A percentile compares a stretch with the other conserved stretches of the same genome.
Conservation (phyloP, 1,140 invertebrate genomes). For the Halyomorpha halys region DNA sequence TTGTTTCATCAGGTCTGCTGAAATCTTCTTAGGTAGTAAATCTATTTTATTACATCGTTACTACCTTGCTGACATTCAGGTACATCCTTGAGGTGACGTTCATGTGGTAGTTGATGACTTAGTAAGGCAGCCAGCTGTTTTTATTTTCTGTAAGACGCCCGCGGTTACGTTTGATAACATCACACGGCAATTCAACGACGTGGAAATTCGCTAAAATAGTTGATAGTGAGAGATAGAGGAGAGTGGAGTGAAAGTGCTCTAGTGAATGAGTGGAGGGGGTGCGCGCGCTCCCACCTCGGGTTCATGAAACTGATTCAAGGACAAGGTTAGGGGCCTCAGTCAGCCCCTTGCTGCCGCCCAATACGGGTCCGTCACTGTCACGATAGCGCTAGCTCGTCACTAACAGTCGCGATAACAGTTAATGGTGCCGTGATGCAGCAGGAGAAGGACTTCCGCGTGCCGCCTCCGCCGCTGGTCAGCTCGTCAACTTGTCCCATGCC, state of each 20-base stretch:
- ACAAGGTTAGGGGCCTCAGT: constrained; percentile 28
- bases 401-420: constrained; percentile 16
- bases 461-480: constrained; percentile 23
- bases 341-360: constrained; percentile 18
- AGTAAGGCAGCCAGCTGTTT: no score
- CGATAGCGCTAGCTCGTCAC: not conserved
- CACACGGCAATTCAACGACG: no score
- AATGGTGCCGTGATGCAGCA: constrained; percentile 18
- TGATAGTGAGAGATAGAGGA: not conserved
- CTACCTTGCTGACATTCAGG: no score
- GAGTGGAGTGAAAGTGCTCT: not conserved
- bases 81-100: no score
- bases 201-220: no score
- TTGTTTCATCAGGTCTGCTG: no score
- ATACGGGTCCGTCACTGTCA: constrained; percentile 6
- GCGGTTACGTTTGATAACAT: no score
- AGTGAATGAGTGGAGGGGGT: constrained; percentile 14
- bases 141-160: no score
- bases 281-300: constrained; percentile 20
- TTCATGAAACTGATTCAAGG: constrained; percentile 31
- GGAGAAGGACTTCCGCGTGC: constrained; percentile 25
- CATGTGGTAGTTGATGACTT: no score
- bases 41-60: no score
- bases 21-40: no score
- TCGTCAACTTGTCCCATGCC: constrained; percentile 25